A percentile compares a stretch with the other conserved stretches of the same genome.
Conservation (phyloP, 2,113 vertebrate species). For the Cephalopholis sonnerati region DNA sequence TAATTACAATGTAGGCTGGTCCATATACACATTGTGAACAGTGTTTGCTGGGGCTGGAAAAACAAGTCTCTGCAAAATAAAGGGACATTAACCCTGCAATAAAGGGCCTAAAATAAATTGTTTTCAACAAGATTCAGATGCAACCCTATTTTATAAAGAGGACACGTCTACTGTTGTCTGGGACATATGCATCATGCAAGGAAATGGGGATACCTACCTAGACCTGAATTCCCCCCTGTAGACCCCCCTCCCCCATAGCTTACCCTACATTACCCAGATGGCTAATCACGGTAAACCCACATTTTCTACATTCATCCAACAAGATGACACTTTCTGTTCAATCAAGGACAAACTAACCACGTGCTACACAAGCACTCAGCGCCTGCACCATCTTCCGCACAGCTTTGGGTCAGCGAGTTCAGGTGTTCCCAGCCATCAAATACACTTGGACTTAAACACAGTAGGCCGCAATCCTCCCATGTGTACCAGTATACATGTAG, state of each 20-base stretch:
- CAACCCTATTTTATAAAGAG: constrained; percentile 13
- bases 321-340: neutral
- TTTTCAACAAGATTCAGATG: neutral
- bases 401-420: constrained; percentile 35
- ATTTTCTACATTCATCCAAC: neutral
- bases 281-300: neutral
- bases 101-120: constrained; percentile 26
- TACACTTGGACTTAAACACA: rapidly evolving
- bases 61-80: constrained; percentile 64
- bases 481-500: no score
- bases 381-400: constrained; percentile 10
- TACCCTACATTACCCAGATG: neutral
- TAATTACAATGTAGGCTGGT: constrained; percentile 75
- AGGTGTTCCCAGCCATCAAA: constrained; percentile 29
- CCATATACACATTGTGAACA: constrained; percentile 65
- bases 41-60: constrained; percentile 67
- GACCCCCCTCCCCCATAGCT: neutral
- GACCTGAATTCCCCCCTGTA: neutral
- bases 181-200: constrained; percentile 74
- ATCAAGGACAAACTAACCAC: constrained; percentile 12
- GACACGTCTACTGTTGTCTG: constrained; percentile 37
- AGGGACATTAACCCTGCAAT: constrained; percentile 44
- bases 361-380: constrained; percentile 17
- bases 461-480: no score
- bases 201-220: constrained; percentile 26